phyloP scores from a whole-genome alignment of 2,113 vertebrate genomes.

The Vireo altiloquus region DNA sequence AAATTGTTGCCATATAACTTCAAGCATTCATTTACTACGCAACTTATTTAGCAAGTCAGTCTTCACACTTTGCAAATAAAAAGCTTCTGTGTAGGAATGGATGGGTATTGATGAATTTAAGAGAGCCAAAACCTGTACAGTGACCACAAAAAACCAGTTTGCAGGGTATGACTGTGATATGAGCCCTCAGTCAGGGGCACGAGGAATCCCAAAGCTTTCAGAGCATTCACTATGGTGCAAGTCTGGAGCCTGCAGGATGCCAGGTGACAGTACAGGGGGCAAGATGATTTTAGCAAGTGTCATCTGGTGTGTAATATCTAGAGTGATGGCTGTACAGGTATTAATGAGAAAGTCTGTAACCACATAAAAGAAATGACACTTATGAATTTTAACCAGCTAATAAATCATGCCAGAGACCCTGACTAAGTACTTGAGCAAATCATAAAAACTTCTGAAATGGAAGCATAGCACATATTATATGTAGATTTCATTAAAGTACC shows the following conservation, averaged over 20 bases:
- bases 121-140: not conserved
- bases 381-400: not conserved
- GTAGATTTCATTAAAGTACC: not conserved
- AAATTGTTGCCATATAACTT: not conserved
- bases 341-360: not conserved
- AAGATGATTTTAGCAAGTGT: not conserved
- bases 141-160: not conserved
- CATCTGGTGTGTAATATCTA: not conserved
- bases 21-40: not conserved
- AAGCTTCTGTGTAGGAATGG: not conserved
- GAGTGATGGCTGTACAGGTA: not conserved
- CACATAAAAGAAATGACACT: not conserved
- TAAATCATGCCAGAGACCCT: not conserved
- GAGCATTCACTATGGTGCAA: rapidly evolving
- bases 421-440: not conserved
- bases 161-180: not conserved
- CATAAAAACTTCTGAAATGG: not conserved
- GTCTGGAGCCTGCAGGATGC: not conserved
- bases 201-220: not conserved
- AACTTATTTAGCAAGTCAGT: not conserved
- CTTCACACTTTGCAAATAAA: not conserved
- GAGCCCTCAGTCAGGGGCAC: not conserved
- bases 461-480: not conserved
- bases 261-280: not conserved
- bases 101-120: not conserved